Percentiles rank a stretch among this genome's conserved stretches.
These are phyloP conservation scores for Caradrina kadenii DNA, from an alignment of 2,888 invertebrate genomes.

Conservation along the genomic window DNA sequence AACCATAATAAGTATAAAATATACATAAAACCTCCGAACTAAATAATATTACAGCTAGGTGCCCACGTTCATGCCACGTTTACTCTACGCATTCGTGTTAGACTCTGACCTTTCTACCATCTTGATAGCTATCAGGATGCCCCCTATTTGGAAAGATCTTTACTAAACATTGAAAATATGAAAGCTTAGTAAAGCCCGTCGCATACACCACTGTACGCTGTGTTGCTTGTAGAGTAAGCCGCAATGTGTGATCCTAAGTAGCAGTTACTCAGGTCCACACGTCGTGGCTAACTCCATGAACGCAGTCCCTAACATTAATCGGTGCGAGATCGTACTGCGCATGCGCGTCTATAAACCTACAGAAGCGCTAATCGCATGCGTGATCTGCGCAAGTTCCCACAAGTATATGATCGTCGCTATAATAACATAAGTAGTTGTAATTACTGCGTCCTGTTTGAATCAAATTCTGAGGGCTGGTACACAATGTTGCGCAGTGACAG, in stretches of 20 bases:
- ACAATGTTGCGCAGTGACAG: neutral
- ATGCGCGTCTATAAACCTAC: slow-evolving; percentile 28
- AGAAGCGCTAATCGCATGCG: slow-evolving; percentile 37
- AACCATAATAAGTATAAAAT: too few relatives aligned
- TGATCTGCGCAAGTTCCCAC: slow-evolving; percentile 54
- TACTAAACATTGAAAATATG: neutral
- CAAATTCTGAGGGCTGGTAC: neutral
- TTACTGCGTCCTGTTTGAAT: slow-evolving; percentile 2
- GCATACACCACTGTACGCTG: neutral
- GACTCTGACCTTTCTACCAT: too few relatives aligned
- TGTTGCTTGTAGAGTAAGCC: too few relatives aligned
- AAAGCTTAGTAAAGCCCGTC: neutral
- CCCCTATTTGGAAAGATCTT: neutral
- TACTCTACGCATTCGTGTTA: too few relatives aligned
- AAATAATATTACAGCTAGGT: too few relatives aligned
- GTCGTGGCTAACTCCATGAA: neutral
- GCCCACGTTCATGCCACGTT: too few relatives aligned
- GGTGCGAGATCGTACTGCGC: slow-evolving; percentile 21
- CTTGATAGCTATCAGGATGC: neutral
- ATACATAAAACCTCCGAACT: too few relatives aligned
- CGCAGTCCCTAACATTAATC: slow-evolving; percentile 25
- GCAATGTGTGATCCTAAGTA: too few relatives aligned
- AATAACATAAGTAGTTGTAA: slow-evolving; percentile 26
- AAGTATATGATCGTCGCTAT: slow-evolving; percentile 27
- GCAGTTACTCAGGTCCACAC: too few relatives aligned